A percentile compares a stretch with the other conserved stretches of the same genome.
phyloP scores from a whole-genome alignment of 2,888 invertebrate species.

The Capitulum mitella region DNA sequence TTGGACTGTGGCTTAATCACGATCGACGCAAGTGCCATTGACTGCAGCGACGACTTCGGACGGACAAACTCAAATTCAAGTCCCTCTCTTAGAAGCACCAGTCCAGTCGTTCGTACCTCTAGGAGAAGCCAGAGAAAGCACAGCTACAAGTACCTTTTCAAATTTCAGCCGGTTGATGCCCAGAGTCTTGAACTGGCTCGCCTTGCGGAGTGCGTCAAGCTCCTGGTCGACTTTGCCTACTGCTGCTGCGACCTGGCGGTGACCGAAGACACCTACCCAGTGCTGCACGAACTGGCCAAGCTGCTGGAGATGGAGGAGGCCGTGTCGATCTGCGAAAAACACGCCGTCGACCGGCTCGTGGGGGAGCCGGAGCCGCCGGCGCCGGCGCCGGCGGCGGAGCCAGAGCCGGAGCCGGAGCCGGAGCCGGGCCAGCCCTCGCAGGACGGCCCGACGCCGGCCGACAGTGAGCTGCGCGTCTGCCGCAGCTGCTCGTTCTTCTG shows the following conservation, averaged over 20 bases:
- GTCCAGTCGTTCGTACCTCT: not conserved
- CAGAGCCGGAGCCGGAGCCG: not conserved
- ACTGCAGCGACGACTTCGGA: too few relatives aligned
- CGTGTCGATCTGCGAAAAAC: not conserved
- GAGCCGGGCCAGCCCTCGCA: not conserved
- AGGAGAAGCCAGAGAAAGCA: not conserved
- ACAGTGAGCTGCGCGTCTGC: not conserved
- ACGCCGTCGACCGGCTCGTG: conserved; percentile 12
- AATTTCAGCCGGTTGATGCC: not conserved
- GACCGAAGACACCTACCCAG: not conserved
- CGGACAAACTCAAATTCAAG: not conserved
- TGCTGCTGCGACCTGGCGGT: not conserved
- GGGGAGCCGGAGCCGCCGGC: not conserved
- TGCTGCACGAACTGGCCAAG: not conserved
- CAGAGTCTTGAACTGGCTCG: not conserved
- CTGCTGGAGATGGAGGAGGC: conserved; percentile 21
- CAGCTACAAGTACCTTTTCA: not conserved
- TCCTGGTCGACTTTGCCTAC: conserved; percentile 11
- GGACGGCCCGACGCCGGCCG: not conserved
- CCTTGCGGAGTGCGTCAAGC: not conserved
- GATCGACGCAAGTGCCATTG: not conserved
- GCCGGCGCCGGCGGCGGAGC: not conserved
- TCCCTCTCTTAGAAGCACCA: not conserved
- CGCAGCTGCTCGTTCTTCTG: conserved; percentile 9
- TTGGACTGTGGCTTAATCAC: not conserved